These are phyloP conservation scores for Gymnocypris eckloni DNA, from an alignment of 2,797 vertebrate species.

Conservation along the genomic window DNA sequence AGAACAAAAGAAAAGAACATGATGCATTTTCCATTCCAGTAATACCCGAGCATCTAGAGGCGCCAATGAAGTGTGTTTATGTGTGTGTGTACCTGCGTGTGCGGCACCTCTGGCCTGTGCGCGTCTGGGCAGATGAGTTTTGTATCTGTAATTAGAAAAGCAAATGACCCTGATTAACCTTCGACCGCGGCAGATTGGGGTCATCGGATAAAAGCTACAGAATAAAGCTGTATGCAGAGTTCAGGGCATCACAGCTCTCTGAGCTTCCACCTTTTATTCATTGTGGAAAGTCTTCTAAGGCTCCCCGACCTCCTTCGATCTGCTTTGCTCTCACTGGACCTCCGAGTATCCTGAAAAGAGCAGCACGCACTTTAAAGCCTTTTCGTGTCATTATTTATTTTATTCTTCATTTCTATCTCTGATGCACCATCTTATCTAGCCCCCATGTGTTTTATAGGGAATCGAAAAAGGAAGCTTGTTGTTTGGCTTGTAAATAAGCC, in stretches of 20 bases:
- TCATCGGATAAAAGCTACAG: constrained; percentile 58
- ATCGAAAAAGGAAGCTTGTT: constrained; percentile 45
- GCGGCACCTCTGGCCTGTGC: constrained; percentile 47
- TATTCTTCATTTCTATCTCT: constrained; percentile 11
- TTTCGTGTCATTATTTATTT: constrained; percentile 13
- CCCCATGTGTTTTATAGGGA: constrained; percentile 33
- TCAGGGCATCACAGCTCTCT: constrained; percentile 30
- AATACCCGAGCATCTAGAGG: constrained; percentile 34
- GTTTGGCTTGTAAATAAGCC: constrained; percentile 55
- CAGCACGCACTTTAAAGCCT: constrained; percentile 22
- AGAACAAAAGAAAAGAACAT: constrained; percentile 42
- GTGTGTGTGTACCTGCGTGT: constrained; percentile 12
- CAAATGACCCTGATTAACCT: constrained; percentile 66
- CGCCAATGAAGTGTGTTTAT: constrained; percentile 36
- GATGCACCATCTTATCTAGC: constrained; percentile 24
- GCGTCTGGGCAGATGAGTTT: constrained; percentile 36
- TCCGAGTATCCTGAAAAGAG: constrained; percentile 30
- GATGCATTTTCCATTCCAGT: constrained; percentile 48
- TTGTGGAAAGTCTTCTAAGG: constrained; percentile 35
- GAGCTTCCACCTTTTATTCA: constrained; percentile 13
- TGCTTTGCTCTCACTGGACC: constrained; percentile 21
- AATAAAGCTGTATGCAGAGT: constrained; percentile 37
- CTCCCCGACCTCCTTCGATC: constrained; percentile 30
- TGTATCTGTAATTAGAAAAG: constrained; percentile 65
- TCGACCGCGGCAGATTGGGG: constrained; percentile 59